These are phyloP conservation scores for Lycaon pictus DNA, from an alignment of 2,113 vertebrate species.

Conservation along the genomic window DNA sequence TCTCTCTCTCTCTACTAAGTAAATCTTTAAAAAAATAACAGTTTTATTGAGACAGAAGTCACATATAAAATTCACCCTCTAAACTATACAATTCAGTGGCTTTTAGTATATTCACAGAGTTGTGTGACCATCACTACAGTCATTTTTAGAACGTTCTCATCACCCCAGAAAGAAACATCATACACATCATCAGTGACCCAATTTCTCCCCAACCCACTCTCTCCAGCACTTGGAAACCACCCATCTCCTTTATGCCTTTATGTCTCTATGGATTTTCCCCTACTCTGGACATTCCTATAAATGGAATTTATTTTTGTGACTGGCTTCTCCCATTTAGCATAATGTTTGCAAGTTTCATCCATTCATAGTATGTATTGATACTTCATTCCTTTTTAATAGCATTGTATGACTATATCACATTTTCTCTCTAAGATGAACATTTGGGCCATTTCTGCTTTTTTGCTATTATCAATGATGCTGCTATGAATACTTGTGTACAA, in stretches of 20 bases:
- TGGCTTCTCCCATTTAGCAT: background rate
- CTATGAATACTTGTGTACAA: background rate
- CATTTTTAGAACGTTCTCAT: background rate
- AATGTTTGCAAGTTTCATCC: background rate
- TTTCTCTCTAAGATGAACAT: background rate
- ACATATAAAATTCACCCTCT: background rate
- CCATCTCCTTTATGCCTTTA: background rate
- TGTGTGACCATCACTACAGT: background rate
- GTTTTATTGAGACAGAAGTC: slow-evolving; percentile 4
- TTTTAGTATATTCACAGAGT: background rate
- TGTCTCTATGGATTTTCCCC: background rate
- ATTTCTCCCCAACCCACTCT: background rate
- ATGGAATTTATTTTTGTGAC: background rate
- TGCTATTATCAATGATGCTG: background rate
- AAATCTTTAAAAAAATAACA: background rate
- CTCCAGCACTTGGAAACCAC: no score
- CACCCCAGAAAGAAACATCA: background rate
- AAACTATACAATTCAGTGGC: background rate
- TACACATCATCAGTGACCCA: background rate
- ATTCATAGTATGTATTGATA: background rate
- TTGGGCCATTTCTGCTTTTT: background rate
- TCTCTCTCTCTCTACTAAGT: background rate
- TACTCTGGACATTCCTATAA: background rate
- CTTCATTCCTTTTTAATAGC: background rate
- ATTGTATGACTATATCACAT: background rate